Conservation (phyloP, 2,888 invertebrate species). For the Microctonus hyperodae region DNA sequence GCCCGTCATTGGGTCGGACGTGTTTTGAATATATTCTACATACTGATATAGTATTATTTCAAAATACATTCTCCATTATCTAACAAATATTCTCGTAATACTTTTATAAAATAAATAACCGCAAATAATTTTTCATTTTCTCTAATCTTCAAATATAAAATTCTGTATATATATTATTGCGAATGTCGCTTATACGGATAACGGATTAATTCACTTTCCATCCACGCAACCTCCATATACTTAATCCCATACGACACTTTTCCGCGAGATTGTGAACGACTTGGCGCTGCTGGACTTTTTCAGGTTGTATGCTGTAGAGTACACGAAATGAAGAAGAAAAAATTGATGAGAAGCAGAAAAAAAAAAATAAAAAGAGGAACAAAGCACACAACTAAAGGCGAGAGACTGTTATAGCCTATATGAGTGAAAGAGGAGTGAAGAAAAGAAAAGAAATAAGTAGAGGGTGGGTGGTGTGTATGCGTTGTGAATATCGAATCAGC, state of each 20-base stretch:
- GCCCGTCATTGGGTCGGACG: neutral
- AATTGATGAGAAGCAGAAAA: constrained; percentile 27
- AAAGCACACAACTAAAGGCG: constrained; percentile 1
- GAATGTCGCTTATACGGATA: constrained; percentile 12
- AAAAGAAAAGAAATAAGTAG: constrained; percentile 19
- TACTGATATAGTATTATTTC: neutral
- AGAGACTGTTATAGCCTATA: constrained; percentile 27
- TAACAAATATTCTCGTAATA: neutral
- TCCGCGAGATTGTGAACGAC: constrained; percentile 23
- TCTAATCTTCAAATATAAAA: neutral
- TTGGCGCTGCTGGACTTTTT: constrained; percentile 18
- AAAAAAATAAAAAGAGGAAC: constrained; percentile 30
- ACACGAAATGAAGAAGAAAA: constrained; percentile 23
- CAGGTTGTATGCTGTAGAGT: constrained; percentile 10
- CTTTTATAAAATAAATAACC: neutral
- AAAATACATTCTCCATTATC: neutral
- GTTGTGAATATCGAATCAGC: constrained; percentile 55
- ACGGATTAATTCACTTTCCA: constrained; percentile 34
- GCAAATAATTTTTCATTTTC: neutral
- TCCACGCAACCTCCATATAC: constrained; percentile 33
- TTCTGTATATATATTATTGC: neutral
- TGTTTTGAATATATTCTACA: neutral
- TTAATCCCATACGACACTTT: constrained; percentile 23
- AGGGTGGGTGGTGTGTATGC: constrained; percentile 40
- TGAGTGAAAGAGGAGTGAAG: constrained; percentile 34